These are phyloP conservation scores for Spilosoma lubricipeda DNA, from an alignment of 2,888 invertebrate species.

Conservation along the genomic window DNA sequence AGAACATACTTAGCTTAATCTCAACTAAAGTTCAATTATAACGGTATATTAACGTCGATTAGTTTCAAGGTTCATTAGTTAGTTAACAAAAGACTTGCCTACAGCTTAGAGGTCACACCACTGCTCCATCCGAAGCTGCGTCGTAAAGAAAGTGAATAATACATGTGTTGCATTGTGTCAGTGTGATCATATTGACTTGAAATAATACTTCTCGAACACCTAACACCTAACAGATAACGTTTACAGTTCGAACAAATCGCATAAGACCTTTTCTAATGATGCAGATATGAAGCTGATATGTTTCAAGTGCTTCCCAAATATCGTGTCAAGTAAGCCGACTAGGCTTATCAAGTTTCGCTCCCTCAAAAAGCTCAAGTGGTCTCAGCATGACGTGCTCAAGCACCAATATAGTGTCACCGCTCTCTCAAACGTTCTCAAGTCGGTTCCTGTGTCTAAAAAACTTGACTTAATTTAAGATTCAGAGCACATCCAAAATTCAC, in stretches of 20 bases:
- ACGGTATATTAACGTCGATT: neutral
- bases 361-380: slow-evolving; percentile 40
- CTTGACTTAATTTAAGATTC: slow-evolving; percentile 59
- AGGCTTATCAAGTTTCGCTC: slow-evolving; percentile 33
- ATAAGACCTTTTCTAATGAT: neutral
- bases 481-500: slow-evolving; percentile 41
- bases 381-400: slow-evolving; percentile 57
- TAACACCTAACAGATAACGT: neutral
- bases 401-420: slow-evolving; percentile 50
- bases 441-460: slow-evolving; percentile 50
- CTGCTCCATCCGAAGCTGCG: neutral
- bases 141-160: neutral
- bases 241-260: neutral
- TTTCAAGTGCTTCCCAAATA: slow-evolving; percentile 30
- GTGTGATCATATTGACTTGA: neutral
- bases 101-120: neutral
- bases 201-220: neutral
- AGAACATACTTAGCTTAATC: neutral
- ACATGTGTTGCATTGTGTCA: neutral
- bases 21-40: neutral
- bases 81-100: neutral
- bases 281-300: slow-evolving; percentile 24
- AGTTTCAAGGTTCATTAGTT: neutral
- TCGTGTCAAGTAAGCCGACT: slow-evolving; percentile 24
- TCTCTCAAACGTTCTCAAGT: slow-evolving; percentile 40